A percentile compares a stretch with the other conserved stretches of the same genome.
phyloP scores from a whole-genome alignment of 1,140 invertebrate genomes.

The Marisa cornuarietis region DNA sequence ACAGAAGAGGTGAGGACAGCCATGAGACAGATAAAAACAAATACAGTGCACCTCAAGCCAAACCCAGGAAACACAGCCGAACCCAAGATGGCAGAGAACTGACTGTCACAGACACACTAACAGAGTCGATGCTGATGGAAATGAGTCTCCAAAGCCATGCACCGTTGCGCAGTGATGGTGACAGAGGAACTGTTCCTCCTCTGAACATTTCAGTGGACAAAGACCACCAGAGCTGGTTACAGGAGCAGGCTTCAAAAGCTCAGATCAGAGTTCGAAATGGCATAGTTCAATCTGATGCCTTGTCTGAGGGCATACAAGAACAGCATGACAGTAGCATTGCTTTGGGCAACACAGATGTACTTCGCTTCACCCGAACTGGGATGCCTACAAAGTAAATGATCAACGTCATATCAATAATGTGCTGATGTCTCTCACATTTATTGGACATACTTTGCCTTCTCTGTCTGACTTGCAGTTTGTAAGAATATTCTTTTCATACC shows the following conservation, averaged over 20 bases:
- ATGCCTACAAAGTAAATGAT: slow-evolving; percentile 9
- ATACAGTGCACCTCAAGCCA: background rate
- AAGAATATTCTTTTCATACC: too few species aligned
- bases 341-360: slow-evolving; percentile 39
- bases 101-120: slow-evolving; percentile 28
- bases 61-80: slow-evolving; percentile 3
- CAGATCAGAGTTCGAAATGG: slow-evolving; percentile 43
- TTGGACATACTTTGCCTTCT: too few species aligned
- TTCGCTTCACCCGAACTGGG: slow-evolving; percentile 29
- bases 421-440: too few species aligned
- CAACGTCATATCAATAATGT: too few species aligned
- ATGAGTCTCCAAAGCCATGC: slow-evolving; percentile 60
- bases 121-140: slow-evolving; percentile 55
- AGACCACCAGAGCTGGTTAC: slow-evolving; percentile 61
- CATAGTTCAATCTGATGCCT: background rate
- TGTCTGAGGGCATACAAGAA: background rate
- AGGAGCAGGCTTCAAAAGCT: slow-evolving; percentile 57
- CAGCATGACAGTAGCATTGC: slow-evolving; percentile 36
- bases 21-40: background rate
- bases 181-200: slow-evolving; percentile 46
- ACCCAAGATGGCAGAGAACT: slow-evolving; percentile 2
- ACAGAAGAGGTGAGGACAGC: background rate
- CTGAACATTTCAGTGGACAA: slow-evolving; percentile 62
- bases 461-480: too few species aligned
- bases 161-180: slow-evolving; percentile 26